These are phyloP conservation scores for Malacoraja senta DNA, from an alignment of 2,797 vertebrate species.

Conservation along the genomic window DNA sequence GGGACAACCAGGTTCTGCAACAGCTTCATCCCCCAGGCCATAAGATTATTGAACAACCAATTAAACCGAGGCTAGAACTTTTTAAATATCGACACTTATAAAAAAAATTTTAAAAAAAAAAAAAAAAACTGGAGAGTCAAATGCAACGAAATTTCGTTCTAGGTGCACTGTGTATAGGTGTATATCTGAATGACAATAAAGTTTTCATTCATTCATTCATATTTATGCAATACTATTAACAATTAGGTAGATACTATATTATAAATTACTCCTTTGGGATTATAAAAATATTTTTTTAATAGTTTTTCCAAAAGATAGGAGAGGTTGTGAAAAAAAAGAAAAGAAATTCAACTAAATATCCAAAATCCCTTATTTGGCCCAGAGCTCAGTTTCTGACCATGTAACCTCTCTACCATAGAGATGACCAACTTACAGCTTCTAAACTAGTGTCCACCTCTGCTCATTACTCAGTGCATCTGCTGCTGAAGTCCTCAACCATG, in stretches of 20 bases:
- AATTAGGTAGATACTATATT: neutral
- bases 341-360: neutral
- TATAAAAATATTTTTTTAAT: neutral
- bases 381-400: neutral
- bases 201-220: too few relatives aligned
- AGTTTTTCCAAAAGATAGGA: neutral
- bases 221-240: neutral
- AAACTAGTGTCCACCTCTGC: neutral
- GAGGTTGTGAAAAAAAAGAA: neutral
- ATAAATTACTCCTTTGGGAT: neutral
- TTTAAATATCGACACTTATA: too few relatives aligned
- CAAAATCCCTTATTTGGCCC: neutral
- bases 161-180: too few relatives aligned
- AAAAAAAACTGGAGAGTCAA: too few relatives aligned
- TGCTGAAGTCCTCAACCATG: neutral
- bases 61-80: too few relatives aligned
- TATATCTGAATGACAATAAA: too few relatives aligned
- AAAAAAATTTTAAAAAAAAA: too few relatives aligned
- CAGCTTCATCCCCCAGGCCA: too few relatives aligned
- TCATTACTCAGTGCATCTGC: neutral
- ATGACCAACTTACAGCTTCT: neutral
- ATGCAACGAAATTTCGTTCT: too few relatives aligned
- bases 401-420: neutral
- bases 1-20: too few relatives aligned
- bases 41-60: too few relatives aligned